Evolutionary conservation across 2,113 vertebrate genomes (phyloP).

Genomic region (Actenoides lindsayi): DNA sequence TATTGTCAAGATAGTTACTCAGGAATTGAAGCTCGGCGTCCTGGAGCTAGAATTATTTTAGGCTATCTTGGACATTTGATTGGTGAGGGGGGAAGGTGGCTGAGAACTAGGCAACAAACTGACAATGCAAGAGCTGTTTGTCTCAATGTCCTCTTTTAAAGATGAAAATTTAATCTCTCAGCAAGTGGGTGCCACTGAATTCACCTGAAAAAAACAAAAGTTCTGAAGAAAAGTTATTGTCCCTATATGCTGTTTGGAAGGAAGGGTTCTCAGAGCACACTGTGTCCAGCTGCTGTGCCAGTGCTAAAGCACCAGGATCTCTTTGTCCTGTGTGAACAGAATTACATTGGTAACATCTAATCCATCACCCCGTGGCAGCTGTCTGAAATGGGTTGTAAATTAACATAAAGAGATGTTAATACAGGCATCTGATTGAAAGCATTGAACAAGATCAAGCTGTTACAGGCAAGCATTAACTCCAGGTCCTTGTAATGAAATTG

Average conservation of each 20-base stretch:
- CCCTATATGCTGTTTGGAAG: fast-evolving
- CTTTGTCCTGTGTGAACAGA: not conserved
- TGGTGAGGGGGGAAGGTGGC: not conserved
- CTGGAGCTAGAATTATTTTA: not conserved
- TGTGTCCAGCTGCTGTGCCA: not conserved
- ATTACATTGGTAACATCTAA: not conserved
- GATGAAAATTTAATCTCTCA: not conserved
- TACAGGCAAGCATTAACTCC: not conserved
- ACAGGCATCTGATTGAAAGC: not conserved
- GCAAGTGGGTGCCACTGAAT: not conserved
- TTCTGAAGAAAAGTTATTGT: not conserved
- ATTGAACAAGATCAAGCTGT: not conserved
- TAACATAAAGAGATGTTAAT: not conserved
- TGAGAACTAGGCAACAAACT: not conserved
- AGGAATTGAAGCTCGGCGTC: not conserved
- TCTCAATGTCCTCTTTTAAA: not conserved
- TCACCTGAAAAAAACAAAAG: not conserved
- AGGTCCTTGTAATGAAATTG: not conserved
- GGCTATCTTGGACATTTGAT: not conserved
- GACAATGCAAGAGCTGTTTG: not conserved
- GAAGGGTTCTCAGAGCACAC: not conserved
- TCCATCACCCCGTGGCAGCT: not conserved
- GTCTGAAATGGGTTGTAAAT: not conserved
- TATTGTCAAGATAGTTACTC: not conserved
- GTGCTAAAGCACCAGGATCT: not conserved